Evolutionary conservation across 2,113 vertebrate species (phyloP).

Genomic region (Zosterops japonicus): DNA sequence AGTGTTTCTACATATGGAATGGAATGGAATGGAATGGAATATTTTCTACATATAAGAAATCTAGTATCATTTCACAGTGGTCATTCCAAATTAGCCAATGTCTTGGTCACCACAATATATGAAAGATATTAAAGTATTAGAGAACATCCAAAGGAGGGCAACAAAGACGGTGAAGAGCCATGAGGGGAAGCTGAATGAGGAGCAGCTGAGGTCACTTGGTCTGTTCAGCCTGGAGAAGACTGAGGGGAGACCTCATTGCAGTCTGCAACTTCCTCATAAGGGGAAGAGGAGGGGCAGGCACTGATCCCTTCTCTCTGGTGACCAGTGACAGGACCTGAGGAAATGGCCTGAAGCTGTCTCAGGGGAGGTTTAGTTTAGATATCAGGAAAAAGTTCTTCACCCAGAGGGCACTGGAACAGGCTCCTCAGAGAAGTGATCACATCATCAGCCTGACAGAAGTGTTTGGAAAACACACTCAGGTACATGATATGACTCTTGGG

Average conservation of each 20-base stretch:
- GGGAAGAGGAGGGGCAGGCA: background rate
- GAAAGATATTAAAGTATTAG: background rate
- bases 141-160: background rate
- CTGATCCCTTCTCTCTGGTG: background rate
- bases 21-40: background rate
- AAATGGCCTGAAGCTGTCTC: background rate
- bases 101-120: background rate
- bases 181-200: background rate
- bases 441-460: background rate
- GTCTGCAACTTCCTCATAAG: background rate
- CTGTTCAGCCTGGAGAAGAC: background rate
- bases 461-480: background rate
- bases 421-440: background rate
- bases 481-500: background rate
- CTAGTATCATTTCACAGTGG: accelerated
- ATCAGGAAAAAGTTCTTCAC: background rate
- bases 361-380: background rate
- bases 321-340: accelerated
- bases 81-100: background rate
- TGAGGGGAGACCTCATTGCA: background rate
- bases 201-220: background rate
- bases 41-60: background rate
- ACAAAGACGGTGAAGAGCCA: background rate
- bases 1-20: background rate
- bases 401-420: background rate